phyloP scores from a whole-genome alignment of 1,140 invertebrate species.

The Aphaenogaster ashmeadi region DNA sequence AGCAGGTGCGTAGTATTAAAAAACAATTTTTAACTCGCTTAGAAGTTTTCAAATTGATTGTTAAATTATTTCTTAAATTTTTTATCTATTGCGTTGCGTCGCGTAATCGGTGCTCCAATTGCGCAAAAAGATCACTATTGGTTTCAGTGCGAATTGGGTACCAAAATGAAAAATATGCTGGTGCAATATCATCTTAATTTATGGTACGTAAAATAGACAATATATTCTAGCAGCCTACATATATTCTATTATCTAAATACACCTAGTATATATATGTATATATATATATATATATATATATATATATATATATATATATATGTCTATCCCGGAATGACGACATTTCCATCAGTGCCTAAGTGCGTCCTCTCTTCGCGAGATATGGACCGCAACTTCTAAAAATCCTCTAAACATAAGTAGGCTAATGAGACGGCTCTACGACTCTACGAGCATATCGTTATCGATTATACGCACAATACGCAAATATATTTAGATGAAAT shows the following conservation, averaged over 20 bases:
- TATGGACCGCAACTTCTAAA: slow-evolving; percentile 38
- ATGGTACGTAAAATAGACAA: slow-evolving; percentile 27
- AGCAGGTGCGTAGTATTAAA: background rate
- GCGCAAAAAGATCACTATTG: background rate
- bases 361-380: slow-evolving; percentile 11
- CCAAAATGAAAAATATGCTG: background rate
- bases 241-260: slow-evolving; percentile 38
- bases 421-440: slow-evolving; percentile 64
- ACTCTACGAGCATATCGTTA: slow-evolving; percentile 56
- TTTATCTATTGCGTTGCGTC: background rate
- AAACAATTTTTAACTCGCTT: background rate
- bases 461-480: slow-evolving; percentile 64
- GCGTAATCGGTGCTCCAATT: background rate
- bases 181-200: slow-evolving; percentile 27
- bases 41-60: background rate
- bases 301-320: slow-evolving; percentile 19
- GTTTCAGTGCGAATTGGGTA: background rate
- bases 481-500: slow-evolving; percentile 57
- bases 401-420: slow-evolving; percentile 56
- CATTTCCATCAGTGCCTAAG: background rate
- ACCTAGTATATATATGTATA: background rate
- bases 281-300: background rate
- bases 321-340: background rate
- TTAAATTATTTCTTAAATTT: background rate
- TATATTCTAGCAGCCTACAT: slow-evolving; percentile 66